Evolutionary conservation across 2,888 invertebrate genomes (phyloP).

Genomic region (Lasioglossum leucozonium): DNA sequence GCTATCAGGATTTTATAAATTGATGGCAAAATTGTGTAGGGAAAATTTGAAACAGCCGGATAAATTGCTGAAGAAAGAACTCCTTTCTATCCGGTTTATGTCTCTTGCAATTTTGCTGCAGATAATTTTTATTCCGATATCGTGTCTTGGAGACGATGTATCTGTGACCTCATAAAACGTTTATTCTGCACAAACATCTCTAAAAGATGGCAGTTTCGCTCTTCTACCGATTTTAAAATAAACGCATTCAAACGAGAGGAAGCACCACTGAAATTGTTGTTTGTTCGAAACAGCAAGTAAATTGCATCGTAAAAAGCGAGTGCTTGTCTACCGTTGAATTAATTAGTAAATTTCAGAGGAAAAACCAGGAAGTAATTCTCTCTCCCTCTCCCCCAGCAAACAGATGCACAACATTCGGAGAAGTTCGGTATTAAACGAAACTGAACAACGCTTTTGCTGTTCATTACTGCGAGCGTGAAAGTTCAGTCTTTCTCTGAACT

Average conservation of each 20-base stretch:
- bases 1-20: neutral
- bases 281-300: neutral
- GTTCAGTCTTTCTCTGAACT: neutral
- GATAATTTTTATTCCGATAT: neutral
- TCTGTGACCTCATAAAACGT: no score
- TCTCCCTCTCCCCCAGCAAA: neutral
- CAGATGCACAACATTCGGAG: neutral
- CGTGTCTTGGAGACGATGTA: no score
- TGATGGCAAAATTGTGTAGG: neutral
- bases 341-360: neutral
- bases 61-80: neutral
- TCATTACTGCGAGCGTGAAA: neutral
- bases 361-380: neutral
- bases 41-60: neutral
- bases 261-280: neutral
- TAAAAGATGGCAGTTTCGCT: no score
- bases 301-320: neutral
- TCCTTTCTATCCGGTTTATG: neutral
- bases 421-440: neutral
- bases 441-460: neutral
- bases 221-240: no score
- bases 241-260: no score
- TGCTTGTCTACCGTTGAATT: neutral
- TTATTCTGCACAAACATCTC: no score
- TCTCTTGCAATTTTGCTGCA: neutral